Conservation (phyloP, 2,888 invertebrate species). For the Psylliodes chrysocephalus region DNA sequence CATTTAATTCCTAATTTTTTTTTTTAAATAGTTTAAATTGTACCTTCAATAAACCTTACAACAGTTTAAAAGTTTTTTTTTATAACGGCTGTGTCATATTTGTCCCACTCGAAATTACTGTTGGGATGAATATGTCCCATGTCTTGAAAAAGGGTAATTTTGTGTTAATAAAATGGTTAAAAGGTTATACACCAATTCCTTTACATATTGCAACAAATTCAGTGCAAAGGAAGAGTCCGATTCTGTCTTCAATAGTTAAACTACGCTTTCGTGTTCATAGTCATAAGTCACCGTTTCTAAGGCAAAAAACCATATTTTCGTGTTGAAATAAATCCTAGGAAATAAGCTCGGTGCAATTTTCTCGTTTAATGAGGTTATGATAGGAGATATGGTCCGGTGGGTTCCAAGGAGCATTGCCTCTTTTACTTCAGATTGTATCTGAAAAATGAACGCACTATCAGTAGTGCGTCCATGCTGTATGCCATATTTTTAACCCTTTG, state of each 20-base stretch:
- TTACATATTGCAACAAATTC: no score
- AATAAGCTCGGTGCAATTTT: conserved; percentile 55
- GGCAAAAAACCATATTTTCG: conserved; percentile 31
- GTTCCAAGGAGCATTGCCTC: conserved; percentile 58
- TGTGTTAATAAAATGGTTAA: no score
- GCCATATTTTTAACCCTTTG: conserved; percentile 25
- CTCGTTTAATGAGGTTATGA: conserved; percentile 61
- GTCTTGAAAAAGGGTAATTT: no score
- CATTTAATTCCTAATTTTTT: no score
- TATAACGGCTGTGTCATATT: no score
- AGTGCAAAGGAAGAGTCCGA: not conserved
- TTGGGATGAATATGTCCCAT: no score
- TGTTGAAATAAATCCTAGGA: conserved; percentile 41
- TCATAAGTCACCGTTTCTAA: conserved; percentile 30
- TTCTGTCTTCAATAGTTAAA: not conserved
- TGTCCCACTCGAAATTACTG: no score
- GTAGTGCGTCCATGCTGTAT: conserved; percentile 47
- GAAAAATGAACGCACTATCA: conserved; percentile 52
- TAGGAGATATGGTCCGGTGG: conserved; percentile 61
- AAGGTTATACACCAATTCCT: no score
- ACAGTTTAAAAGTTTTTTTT: no score
- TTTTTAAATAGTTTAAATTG: no score
- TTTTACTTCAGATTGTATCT: conserved; percentile 55
- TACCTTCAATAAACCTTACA: no score
- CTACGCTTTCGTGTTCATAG: conserved; percentile 21